phyloP scores from a whole-genome alignment of 2,113 vertebrate genomes.

The Butorides virescens region DNA sequence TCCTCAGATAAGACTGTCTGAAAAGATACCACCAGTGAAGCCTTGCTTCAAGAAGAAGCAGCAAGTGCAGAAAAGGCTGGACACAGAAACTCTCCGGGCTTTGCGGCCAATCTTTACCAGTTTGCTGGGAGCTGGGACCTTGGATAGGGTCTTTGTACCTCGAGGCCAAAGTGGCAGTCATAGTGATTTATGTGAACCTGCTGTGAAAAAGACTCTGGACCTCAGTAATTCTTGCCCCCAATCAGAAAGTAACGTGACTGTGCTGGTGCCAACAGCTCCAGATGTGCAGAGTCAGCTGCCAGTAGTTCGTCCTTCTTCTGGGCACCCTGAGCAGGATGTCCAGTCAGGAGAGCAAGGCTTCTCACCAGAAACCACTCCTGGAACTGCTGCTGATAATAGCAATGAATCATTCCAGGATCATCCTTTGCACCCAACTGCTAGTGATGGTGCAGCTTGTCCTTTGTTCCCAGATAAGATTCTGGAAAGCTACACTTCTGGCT shows the following conservation, averaged over 20 bases:
- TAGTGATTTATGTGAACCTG: slow-evolving; percentile 81
- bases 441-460: slow-evolving; percentile 71
- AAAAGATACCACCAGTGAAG: slow-evolving; percentile 91
- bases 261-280: slow-evolving; percentile 68
- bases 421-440: slow-evolving; percentile 66
- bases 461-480: slow-evolving; percentile 81
- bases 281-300: slow-evolving; percentile 53
- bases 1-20: slow-evolving; percentile 79
- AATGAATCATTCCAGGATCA: slow-evolving; percentile 75
- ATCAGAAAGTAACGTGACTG: slow-evolving; percentile 67
- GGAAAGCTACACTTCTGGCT: slow-evolving; percentile 79
- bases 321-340: slow-evolving; percentile 60
- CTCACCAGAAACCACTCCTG: slow-evolving; percentile 66
- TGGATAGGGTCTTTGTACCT: slow-evolving; percentile 89
- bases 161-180: slow-evolving; percentile 75
- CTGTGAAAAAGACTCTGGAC: slow-evolving; percentile 85
- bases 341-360: slow-evolving; percentile 68
- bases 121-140: slow-evolving; percentile 83
- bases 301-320: slow-evolving; percentile 53
- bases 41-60: slow-evolving; percentile 98
- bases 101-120: slow-evolving; percentile 89
- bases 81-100: slow-evolving; percentile 85
- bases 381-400: slow-evolving; percentile 55
- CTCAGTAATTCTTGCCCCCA: slow-evolving; percentile 80
- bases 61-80: slow-evolving; percentile 85